Evolutionary conservation across 2,113 vertebrate genomes (phyloP), one percentile per base, ranked within the genome.

Genomic region (Progne subis): DNA sequence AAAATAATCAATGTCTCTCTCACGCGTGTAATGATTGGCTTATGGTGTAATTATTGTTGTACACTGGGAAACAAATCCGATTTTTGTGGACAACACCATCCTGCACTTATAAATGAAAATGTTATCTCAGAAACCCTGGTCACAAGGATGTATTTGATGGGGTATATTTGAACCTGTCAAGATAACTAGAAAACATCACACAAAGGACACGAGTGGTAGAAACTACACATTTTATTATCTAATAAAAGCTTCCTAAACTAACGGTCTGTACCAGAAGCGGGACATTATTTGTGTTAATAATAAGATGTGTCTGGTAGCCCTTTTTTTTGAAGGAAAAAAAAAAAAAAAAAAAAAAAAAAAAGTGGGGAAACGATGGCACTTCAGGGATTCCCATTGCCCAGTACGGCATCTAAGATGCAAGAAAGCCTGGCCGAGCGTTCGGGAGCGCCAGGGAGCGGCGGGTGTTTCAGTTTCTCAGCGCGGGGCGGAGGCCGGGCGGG

Each of bases 401-500:
- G 29, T 16, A 29, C 4, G 24, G 24, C n/a, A 25, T 3, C 29
- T 20, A 16, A n/a, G 23, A 46, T 1, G 26, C 18, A 28, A 23
- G 6, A 21, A 31, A 9, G 32, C 14, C 12, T 14, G 1, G 28
- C 15, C 12, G 46, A 18, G 32, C 11, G 5, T 1, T 20, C 12
- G 37, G 46, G 14, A 52, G 12, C 1, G 37, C 25, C 34, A 11
- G 16, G 19, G 3, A 7, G 13, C 44, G 14, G 7, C 32, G 5
- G 3, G 5, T 0, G 19, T 2, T 8, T 2, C 5, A 2, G 4
- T 6, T 7, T 25, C 7, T 0, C 8, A 8, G 57, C 32, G 2
- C 32, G 0, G 32, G 25, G 47, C 2, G 3, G n/a, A 9, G 11
- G 6, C 23, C 6, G 21, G 2, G 26, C 13, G n/a, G n/a, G n/a